A percentile compares a stretch with the other conserved stretches of the same genome.
Evolutionary conservation across 2,888 invertebrate species (phyloP).

Genomic region (Platycnemis pennipes): DNA sequence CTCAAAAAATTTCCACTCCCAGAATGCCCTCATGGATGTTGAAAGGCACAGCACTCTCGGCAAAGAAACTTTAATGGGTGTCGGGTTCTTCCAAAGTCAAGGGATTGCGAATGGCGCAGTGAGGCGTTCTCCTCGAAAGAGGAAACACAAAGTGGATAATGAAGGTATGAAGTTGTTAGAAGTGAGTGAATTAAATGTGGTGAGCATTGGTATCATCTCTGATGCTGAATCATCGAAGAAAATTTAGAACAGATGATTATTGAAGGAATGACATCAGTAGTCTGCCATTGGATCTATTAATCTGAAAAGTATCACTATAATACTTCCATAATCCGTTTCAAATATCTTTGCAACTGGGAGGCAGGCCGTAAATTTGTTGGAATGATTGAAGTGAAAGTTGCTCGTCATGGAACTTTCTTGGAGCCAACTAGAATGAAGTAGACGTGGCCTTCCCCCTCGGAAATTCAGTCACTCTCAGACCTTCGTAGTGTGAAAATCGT

Average conservation of each 20-base stretch:
- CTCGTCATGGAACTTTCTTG: too few species aligned
- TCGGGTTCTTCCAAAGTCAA: not conserved
- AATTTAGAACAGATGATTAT: too few species aligned
- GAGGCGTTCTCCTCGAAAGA: conserved; percentile 49
- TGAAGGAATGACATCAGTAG: not conserved
- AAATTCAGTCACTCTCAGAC: too few species aligned
- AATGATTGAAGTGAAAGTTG: too few species aligned
- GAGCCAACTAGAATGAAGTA: too few species aligned
- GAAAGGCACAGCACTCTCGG: conserved; percentile 46
- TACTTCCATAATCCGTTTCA: not conserved
- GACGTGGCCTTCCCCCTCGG: too few species aligned
- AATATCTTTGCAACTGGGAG: too few species aligned
- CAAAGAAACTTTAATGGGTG: conserved; percentile 35
- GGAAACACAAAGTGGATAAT: conserved; percentile 11
- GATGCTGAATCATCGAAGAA: too few species aligned
- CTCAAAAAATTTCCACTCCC: conserved; percentile 40
- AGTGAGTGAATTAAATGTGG: too few species aligned
- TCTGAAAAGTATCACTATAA: not conserved
- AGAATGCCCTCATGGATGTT: conserved; percentile 18
- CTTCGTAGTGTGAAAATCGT: too few species aligned
- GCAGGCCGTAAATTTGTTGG: too few species aligned
- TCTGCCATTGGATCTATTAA: not conserved
- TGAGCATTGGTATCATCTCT: too few species aligned
- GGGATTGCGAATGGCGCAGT: not conserved
- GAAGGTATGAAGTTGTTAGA: not conserved